phyloP scores from a whole-genome alignment of 2,888 invertebrate species.

The Papilio demoleus region DNA sequence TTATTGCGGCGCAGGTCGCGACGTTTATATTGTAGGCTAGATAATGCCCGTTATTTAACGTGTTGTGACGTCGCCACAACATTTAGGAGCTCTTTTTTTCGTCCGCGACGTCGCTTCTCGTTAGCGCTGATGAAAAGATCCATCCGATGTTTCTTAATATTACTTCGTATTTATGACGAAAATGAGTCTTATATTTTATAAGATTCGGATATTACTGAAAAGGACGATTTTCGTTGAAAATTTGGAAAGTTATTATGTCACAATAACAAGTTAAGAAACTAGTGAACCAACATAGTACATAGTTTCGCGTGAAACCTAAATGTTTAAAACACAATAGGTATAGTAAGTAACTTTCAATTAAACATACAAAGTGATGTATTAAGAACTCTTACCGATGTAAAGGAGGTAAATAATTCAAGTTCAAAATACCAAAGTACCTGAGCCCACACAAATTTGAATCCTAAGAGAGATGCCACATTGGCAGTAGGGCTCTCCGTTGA shows the following conservation, averaged over 20 bases:
- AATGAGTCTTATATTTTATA: constrained; percentile 31
- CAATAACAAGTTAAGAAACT: background rate
- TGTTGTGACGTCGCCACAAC: constrained; percentile 61
- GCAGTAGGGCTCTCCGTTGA: background rate
- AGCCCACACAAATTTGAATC: constrained; percentile 29
- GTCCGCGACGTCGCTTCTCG: constrained; percentile 61
- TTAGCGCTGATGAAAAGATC: constrained; percentile 53
- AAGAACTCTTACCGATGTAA: background rate
- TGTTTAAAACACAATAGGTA: too few species aligned
- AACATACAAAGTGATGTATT: constrained; percentile 7
- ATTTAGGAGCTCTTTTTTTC: constrained; percentile 68
- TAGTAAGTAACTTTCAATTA: background rate
- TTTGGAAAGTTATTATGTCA: background rate
- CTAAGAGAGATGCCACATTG: background rate
- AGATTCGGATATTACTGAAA: background rate
- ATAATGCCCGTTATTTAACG: constrained; percentile 74
- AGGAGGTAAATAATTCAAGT: constrained; percentile 27
- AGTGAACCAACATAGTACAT: too few species aligned
- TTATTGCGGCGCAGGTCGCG: constrained; percentile 69
- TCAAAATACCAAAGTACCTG: constrained; percentile 14
- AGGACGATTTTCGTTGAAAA: background rate
- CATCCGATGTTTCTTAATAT: constrained; percentile 46
- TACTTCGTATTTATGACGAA: constrained; percentile 43
- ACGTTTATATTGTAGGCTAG: constrained; percentile 72
- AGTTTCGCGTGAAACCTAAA: background rate